Evolutionary conservation across 2,113 vertebrate species (phyloP).

Genomic region (Zosterops pallidus): DNA sequence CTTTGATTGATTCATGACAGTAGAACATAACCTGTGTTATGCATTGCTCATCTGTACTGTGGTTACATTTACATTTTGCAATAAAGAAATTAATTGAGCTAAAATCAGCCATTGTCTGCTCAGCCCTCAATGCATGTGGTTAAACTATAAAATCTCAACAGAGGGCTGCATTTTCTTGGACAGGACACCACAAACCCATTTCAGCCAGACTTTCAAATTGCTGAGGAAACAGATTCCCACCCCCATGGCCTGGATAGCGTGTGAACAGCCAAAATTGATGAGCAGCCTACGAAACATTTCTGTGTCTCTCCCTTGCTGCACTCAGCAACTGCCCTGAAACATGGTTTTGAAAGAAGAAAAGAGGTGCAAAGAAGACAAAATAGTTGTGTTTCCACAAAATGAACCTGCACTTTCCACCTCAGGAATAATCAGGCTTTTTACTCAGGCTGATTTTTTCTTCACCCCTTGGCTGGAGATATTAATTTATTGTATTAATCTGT

Average conservation of each 20-base stretch:
- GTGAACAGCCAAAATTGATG: background rate
- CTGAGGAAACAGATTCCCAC: background rate
- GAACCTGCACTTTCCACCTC: background rate
- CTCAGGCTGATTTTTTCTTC: background rate
- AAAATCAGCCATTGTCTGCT: background rate
- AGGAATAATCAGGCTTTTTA: background rate
- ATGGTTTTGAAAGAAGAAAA: background rate
- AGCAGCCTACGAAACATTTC: background rate
- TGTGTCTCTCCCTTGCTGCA: background rate
- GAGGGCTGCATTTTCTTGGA: background rate
- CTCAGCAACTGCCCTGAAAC: background rate
- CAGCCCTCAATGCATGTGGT: background rate
- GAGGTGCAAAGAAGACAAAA: background rate
- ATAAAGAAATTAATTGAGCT: background rate
- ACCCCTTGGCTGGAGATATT: background rate
- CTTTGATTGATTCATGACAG: background rate
- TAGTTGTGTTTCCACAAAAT: background rate
- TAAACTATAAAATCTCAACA: background rate
- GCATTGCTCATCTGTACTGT: background rate
- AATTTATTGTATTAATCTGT: background rate
- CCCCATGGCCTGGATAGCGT: rapidly evolving
- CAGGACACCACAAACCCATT: background rate
- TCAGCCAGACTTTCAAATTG: background rate
- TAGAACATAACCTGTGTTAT: background rate
- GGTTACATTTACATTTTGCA: background rate